Percentiles rank a stretch among this genome's conserved stretches.
These are phyloP conservation scores for Wiebesia pumilae DNA, from an alignment of 1,140 invertebrate genomes.

Conservation along the genomic window DNA sequence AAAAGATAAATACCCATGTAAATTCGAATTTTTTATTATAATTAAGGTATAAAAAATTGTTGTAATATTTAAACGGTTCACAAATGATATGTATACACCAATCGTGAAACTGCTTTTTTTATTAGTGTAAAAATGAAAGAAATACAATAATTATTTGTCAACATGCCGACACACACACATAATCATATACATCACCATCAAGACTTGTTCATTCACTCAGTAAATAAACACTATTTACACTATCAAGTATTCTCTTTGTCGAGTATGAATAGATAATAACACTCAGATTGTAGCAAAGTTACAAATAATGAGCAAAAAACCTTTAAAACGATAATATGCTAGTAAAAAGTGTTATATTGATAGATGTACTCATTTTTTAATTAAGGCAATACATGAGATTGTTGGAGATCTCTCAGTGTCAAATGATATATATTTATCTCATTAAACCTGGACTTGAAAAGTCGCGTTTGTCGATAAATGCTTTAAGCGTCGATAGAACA, in stretches of 20 bases:
- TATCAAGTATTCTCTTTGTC: conserved; percentile 16
- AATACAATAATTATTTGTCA: conserved; percentile 35
- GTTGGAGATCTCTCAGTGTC: neutral
- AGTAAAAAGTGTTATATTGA: neutral
- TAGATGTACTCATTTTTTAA: neutral
- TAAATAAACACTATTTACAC: neutral
- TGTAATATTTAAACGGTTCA: conserved; percentile 29
- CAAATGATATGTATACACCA: conserved; percentile 23
- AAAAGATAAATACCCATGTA: neutral
- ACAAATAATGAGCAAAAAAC: neutral
- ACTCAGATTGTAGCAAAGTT: conserved; percentile 12
- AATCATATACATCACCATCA: conserved; percentile 41
- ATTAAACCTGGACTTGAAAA: conserved; percentile 12
- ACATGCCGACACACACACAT: conserved; percentile 23
- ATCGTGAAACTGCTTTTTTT: conserved; percentile 8
- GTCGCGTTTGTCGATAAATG: conserved; percentile 20
- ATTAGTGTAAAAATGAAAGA: conserved; percentile 13
- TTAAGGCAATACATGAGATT: neutral
- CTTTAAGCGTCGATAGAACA: neutral
- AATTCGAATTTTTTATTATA: conserved; percentile 24
- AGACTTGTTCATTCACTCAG: conserved; percentile 7
- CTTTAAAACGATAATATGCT: neutral
- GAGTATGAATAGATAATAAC: neutral
- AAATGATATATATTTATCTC: neutral
- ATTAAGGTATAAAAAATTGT: conserved; percentile 47